Evolutionary conservation across 1,140 invertebrate genomes (phyloP), one percentile per base, ranked within the genome.

Genomic region (Meloidogyne chitwoodi): DNA sequence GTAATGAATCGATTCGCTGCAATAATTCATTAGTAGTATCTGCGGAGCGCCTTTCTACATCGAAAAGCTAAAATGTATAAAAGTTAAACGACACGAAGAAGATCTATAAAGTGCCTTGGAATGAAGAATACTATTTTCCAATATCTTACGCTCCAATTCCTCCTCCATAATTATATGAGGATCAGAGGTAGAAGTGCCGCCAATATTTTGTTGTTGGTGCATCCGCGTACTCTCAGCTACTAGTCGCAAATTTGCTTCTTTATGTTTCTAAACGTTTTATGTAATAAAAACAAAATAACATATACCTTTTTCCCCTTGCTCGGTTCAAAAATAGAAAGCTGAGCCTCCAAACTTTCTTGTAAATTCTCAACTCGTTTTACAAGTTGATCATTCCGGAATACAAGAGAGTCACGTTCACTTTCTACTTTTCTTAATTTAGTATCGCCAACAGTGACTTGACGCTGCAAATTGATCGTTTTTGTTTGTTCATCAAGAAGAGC

Each of bases 361-460:
- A 82, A 67, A n/a, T 27, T 64, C 62, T 83, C 82, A n/a, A 83
- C 83, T 29, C 82, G 68, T 70, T 84, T 83, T 19, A 79, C 64
- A 22, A 83, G 69, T 68, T 83, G 82, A n/a, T 75, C 79, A 73
- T 83, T 83, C 48, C 82, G 79, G 48, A 83, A 83, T 2, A 66
- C 74, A 5, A 83, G 74, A n/a, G 78, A 74, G 26, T 83, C 82
- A 67, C 83, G 83, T 77, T 83, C 82, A 22, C 62, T 41, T 16
- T 79, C 48, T 48, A 78, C n/a, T 56, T 81, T 83, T 62, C 80
- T 76, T 6, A 83, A 66, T 31, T 71, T 38, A 26, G 76, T 75
- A 26, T 83, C 81, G n/a, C 64, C 71, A 14, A 63, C 63, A 19
- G 34, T 29, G 2, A 80, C 6, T 26, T 81, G 73, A 27, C 67